These are phyloP conservation scores for Macrotrachela quadricornifera DNA, from an alignment of 1,140 invertebrate genomes.

Conservation along the genomic window DNA sequence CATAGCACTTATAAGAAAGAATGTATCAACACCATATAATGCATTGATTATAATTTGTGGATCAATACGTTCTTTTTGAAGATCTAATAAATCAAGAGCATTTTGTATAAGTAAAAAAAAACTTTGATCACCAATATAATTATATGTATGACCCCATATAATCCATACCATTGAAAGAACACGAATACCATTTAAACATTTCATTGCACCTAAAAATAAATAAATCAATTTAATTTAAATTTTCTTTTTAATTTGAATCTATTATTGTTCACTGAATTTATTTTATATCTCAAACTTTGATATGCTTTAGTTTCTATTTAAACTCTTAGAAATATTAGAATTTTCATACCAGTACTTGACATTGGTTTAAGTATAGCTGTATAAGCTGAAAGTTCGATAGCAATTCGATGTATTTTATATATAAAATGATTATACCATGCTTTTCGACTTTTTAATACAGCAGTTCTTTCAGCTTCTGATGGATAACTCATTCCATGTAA, in stretches of 20 bases:
- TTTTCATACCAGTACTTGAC: no score
- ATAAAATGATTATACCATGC: no score
- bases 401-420: no score
- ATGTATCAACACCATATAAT: slow-evolving; percentile 7
- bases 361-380: no score
- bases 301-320: not conserved
- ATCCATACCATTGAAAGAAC: slow-evolving; percentile 9
- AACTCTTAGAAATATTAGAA: no score
- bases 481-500: no score
- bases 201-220: slow-evolving; percentile 1
- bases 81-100: not conserved
- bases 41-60: slow-evolving; percentile 7
- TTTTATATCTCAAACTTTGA: not conserved
- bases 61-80: not conserved
- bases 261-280: not conserved
- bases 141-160: slow-evolving; percentile 9
- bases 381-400: no score
- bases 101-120: slow-evolving; percentile 2
- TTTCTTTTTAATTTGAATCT: no score
- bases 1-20: not conserved
- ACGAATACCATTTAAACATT: slow-evolving; percentile 6
- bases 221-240: not conserved
- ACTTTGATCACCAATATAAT: slow-evolving; percentile 3
- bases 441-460: no score
- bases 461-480: no score